Evolutionary conservation across 1,140 invertebrate genomes (phyloP), one percentile per base, ranked within the genome.

Genomic region (Sarcophaga peregrina): DNA sequence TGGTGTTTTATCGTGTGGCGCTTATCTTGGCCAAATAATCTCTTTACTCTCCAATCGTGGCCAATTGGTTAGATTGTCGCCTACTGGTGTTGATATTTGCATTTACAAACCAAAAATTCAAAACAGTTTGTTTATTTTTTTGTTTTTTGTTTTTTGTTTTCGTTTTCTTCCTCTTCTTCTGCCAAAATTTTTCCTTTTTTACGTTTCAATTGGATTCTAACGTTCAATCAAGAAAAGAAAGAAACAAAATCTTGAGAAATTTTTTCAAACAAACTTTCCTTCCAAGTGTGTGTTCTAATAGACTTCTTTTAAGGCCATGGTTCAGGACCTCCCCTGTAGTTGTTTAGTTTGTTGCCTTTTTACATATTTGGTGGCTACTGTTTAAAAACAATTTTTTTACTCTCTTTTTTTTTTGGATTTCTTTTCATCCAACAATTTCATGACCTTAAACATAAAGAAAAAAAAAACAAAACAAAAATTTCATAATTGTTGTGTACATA

Each of bases 51-150:
- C 75, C 75, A 88, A 85, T 87, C 86, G 87, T 88, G 87, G 85
- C 85, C 88, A 89, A 89, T 89, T 89, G 88, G 88, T 89, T 88
- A 88, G 88, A 86, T 89, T 89, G 88, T 89, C 88, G 88, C 88
- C 88, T 89, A 86, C 82, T 82, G 82, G 81, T 74, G 72, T 74
- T 72, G 17, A 75, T 82, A 62, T 52, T 83, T 48, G 75, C 78
- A 80, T 80, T 83, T 54, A 25, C 75, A 72, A 47, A 20, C n/a
- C 25, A 78, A 50, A 75, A 76, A 50, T 52, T 50, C 25, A 50
- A 50, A 78, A 50, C 20, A 76, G 45, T 47, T 47, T 47, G n/a
- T 74, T n/a, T n/a, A n/a, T n/a, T n/a, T 75, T 75, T 75, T 46
- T 75, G 73, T 8, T 45, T 6, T 74, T 37, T 13, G 25, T 58